These are phyloP conservation scores for Cyprinus carpio DNA, from an alignment of 2,113 vertebrate species.

Conservation along the genomic window DNA sequence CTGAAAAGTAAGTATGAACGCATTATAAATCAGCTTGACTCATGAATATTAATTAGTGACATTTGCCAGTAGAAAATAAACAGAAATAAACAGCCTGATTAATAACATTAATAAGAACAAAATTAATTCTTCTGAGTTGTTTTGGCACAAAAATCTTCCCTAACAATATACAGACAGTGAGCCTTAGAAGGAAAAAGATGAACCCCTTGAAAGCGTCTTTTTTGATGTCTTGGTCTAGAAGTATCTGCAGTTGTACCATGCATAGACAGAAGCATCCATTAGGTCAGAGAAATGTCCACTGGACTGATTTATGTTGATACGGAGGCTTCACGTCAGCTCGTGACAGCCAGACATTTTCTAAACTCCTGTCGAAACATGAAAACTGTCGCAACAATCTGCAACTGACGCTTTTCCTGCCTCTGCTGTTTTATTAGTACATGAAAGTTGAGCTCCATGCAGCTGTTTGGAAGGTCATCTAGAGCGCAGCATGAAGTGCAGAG, in stretches of 20 bases:
- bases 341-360: conserved; percentile 7
- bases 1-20: too few species aligned
- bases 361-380: conserved; percentile 2
- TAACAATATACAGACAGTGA: neutral
- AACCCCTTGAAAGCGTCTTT: neutral
- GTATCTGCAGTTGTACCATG: neutral
- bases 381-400: neutral
- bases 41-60: neutral
- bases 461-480: conserved; percentile 82
- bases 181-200: neutral
- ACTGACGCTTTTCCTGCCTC: neutral
- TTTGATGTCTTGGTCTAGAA: conserved; percentile 3
- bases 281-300: conserved; percentile 26
- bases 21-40: neutral
- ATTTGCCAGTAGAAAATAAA: neutral
- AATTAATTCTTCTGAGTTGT: too few species aligned
- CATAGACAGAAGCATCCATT: neutral
- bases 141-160: neutral
- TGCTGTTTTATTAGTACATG: conserved; percentile 73
- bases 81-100: neutral
- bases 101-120: conserved; percentile 5
- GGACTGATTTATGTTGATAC: neutral
- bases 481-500: neutral
- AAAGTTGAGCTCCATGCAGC: conserved; percentile 87
- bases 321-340: neutral